Evolutionary conservation across 2,797 vertebrate species (phyloP), one percentile per base, ranked within the genome.

Genomic region (Amniataba percoides): DNA sequence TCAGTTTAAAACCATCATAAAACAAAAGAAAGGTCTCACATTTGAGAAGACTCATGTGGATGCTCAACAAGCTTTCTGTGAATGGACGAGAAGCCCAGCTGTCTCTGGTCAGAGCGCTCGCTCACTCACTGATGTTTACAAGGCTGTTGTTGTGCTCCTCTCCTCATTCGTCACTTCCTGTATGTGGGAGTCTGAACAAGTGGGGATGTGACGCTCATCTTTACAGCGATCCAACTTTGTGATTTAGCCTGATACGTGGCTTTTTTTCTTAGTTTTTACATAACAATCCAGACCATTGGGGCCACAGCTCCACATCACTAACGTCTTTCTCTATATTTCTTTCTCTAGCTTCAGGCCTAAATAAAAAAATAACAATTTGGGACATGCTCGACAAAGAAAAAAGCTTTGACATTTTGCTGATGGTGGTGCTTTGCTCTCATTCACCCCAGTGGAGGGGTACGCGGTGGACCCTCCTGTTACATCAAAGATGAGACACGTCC

Each of bases 101-200:
- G 80, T 71, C 77, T 62, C 77, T 34, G 40, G 56, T 49, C 36
- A 42, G 46, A 63, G 62, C 36, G 0, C 60, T 74, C 52, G 14
- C 70, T 74, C 62, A 0, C 68, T 75, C 55, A 0, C 67, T 74
- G 74, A 51, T 81, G 79, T 66, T 81, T 49, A 61, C 77, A 62
- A 39, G 56, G 25, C 81, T 69, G 55, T 72, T 73, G 42, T 59
- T 64, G 45, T 34, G 48, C 75, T 23, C 70, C 45, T 8, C 64
- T 65, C 70, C 67, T 65, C 25, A 65, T 77, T 43, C 27, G 87
- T 90, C 84, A 87, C 83, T 75, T 90, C 86, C 85, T 86, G 86
- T 64, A 10, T 8, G 85, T 85, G 87, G 85, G 86, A 71, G 89
- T 80, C 74, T 76, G 71, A 80, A 70, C 78, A 69, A 76, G 65